Conservation (phyloP, 2,888 invertebrate genomes). For the Parnassius smintheus region DNA sequence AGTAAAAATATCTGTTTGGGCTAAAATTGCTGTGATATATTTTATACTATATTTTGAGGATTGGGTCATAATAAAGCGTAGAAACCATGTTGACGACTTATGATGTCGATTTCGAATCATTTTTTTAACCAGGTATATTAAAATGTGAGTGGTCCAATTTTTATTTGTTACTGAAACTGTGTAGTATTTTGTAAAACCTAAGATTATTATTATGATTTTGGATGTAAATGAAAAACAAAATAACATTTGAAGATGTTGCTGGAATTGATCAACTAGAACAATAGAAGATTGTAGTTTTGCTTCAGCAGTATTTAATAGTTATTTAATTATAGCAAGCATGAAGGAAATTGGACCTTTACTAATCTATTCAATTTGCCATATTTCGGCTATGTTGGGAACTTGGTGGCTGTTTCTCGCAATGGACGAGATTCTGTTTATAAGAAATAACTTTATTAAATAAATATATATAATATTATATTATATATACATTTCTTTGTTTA, state of each 20-base stretch:
- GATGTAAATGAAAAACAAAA: no score
- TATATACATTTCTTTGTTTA: slow-evolving; percentile 75
- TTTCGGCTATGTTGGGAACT: slow-evolving; percentile 63
- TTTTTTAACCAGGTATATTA: slow-evolving; percentile 43
- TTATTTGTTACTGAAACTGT: slow-evolving; percentile 4
- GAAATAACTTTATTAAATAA: slow-evolving; percentile 70
- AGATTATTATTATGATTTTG: no score
- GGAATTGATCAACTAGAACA: background rate
- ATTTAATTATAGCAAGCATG: slow-evolving; percentile 28
- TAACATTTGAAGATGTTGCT: background rate
- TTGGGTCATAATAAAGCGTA: slow-evolving; percentile 50
- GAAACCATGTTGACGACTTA: slow-evolving; percentile 48
- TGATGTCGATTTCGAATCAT: slow-evolving; percentile 52
- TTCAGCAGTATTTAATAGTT: background rate
- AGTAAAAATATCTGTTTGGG: slow-evolving; percentile 52
- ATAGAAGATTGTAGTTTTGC: background rate
- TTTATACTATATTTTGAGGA: slow-evolving; percentile 68
- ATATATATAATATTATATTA: slow-evolving; percentile 62
- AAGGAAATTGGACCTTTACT: slow-evolving; percentile 54
- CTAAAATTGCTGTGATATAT: slow-evolving; percentile 79
- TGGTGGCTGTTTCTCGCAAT: slow-evolving; percentile 66
- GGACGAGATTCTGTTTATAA: slow-evolving; percentile 70
- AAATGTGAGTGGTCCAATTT: slow-evolving; percentile 60
- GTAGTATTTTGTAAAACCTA: no score
- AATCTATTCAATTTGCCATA: slow-evolving; percentile 52